These are phyloP conservation scores for Cyanistes caeruleus DNA, from an alignment of 2,113 vertebrate genomes.

Conservation along the genomic window DNA sequence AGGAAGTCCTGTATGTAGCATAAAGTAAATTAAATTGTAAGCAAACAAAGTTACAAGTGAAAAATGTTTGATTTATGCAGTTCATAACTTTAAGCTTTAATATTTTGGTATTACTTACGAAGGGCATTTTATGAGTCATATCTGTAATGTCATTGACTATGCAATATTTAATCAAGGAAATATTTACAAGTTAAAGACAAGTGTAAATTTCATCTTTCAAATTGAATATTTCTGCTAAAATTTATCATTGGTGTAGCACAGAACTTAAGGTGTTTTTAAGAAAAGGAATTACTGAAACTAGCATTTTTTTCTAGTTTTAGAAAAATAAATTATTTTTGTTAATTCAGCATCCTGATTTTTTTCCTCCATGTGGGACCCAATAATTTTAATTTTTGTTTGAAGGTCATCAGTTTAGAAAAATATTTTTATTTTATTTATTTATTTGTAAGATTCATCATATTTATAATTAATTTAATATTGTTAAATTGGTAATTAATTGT, in stretches of 20 bases:
- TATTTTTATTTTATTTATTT: not conserved
- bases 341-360: not conserved
- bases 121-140: not conserved
- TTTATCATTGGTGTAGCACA: not conserved
- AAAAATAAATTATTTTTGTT: not conserved
- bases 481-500: too few relatives aligned
- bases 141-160: not conserved
- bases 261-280: not conserved
- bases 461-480: too few relatives aligned
- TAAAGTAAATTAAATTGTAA: not conserved
- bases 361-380: not conserved
- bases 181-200: conserved; percentile 37
- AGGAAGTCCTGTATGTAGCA: not conserved
- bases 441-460: too few relatives aligned
- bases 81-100: not conserved
- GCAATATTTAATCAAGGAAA: conserved; percentile 25
- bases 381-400: not conserved
- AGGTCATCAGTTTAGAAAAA: not conserved
- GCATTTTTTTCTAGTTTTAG: not conserved
- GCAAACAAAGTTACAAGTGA: not conserved
- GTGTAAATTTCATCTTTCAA: not conserved
- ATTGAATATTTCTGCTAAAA: not conserved
- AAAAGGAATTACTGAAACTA: not conserved
- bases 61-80: not conserved
- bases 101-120: not conserved